Evolutionary conservation across 2,113 vertebrate genomes (phyloP).

Genomic region (Nannobrachium achirus): DNA sequence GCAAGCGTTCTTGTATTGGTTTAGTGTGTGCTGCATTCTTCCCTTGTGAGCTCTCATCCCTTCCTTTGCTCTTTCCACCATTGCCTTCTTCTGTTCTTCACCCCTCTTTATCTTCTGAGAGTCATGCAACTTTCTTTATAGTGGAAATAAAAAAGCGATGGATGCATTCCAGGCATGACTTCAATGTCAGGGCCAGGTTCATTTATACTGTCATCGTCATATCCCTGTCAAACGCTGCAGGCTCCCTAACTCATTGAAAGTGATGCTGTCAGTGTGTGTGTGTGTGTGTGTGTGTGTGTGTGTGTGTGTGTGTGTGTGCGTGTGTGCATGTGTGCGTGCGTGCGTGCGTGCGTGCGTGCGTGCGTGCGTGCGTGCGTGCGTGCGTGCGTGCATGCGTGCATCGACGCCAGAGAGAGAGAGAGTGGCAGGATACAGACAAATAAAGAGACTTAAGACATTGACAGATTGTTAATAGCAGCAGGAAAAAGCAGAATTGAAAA

Average conservation of each 20-base stretch:
- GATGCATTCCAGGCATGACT: slow-evolving; percentile 31
- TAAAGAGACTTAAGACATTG: slow-evolving; percentile 20
- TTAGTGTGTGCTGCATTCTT: not conserved
- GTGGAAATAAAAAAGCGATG: slow-evolving; percentile 10
- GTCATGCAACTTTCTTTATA: slow-evolving; percentile 43
- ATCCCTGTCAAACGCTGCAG: slow-evolving; percentile 10
- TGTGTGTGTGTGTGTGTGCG: not conserved
- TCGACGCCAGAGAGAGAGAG: not conserved
- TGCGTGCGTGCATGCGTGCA: not conserved
- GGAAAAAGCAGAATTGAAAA: slow-evolving; percentile 2
- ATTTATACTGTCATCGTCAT: slow-evolving; percentile 22
- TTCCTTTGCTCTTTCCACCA: not conserved
- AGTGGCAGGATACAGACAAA: not conserved
- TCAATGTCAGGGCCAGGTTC: slow-evolving; percentile 21
- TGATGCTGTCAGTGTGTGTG: not conserved
- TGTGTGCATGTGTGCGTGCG: not conserved
- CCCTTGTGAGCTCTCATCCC: not conserved
- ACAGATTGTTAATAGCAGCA: not conserved
- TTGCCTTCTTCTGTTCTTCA: slow-evolving; percentile 3
- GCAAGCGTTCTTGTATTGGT: too few species aligned
- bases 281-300: not conserved
- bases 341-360: not conserved
- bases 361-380: not conserved
- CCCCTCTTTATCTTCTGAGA: slow-evolving; percentile 21
- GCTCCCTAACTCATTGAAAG: not conserved